phyloP scores from a whole-genome alignment of 2,888 invertebrate species.

The Gerris lacustris region DNA sequence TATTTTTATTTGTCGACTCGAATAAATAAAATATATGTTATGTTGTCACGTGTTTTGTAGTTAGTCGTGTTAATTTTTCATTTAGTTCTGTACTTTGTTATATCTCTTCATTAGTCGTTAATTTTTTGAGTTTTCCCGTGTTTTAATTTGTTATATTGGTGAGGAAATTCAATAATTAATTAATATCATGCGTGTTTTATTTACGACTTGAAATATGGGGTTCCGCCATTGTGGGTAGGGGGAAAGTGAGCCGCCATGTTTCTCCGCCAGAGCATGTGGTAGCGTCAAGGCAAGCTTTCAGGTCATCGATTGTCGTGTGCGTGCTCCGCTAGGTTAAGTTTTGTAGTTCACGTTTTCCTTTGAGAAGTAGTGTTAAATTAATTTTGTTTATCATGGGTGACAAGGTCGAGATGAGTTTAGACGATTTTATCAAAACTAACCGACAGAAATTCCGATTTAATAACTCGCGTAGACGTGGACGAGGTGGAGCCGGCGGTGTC shows the following conservation, averaged over 20 bases:
- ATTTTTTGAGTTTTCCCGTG: too few relatives aligned
- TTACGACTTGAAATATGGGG: too few relatives aligned
- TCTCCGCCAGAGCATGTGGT: background rate
- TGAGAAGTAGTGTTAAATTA: background rate
- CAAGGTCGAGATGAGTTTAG: constrained; percentile 93
- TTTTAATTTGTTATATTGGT: too few relatives aligned
- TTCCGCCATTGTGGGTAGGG: too few relatives aligned
- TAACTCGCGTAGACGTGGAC: constrained; percentile 40
- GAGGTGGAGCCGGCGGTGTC: constrained; percentile 41
- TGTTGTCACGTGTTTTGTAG: background rate
- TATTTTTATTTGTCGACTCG: too few relatives aligned
- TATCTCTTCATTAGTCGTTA: too few relatives aligned
- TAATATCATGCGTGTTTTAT: too few relatives aligned
- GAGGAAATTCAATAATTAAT: too few relatives aligned
- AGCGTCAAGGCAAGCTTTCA: background rate
- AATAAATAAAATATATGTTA: too few relatives aligned
- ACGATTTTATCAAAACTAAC: constrained; percentile 86
- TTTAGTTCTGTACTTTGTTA: background rate
- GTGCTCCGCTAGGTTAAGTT: constrained; percentile 1
- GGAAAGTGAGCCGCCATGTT: background rate
- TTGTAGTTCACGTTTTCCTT: background rate
- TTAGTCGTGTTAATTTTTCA: background rate
- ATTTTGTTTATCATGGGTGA: constrained; percentile 50
- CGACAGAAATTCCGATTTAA: constrained; percentile 47
- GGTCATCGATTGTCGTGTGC: constrained; percentile 5